A percentile compares a stretch with the other conserved stretches of the same genome.
These are phyloP conservation scores for Prionailurus bengalensis DNA, from an alignment of 2,113 vertebrate genomes.

Conservation along the genomic window DNA sequence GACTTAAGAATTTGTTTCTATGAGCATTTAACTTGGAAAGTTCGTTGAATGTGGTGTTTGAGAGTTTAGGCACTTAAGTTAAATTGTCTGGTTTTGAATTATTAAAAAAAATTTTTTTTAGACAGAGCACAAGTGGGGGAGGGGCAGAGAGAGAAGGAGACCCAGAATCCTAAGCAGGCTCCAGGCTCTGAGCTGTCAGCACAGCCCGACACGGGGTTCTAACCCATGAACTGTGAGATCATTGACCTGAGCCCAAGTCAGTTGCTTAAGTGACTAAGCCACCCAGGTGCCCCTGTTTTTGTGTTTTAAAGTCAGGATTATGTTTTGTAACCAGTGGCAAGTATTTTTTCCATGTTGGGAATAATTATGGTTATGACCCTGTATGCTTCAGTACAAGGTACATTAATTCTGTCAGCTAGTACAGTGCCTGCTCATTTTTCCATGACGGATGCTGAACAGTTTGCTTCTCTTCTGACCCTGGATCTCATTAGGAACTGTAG, in stretches of 20 bases:
- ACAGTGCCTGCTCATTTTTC: neutral
- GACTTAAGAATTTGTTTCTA: neutral
- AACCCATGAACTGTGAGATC: no score
- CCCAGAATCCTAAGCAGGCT: no score
- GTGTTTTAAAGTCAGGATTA: constrained; percentile 14
- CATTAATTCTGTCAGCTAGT: neutral
- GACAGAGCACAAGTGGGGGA: no score
- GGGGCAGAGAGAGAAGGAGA: no score
- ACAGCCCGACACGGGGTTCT: no score
- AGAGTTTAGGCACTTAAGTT: neutral
- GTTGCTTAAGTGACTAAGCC: no score
- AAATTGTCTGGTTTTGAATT: neutral
- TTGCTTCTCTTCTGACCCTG: neutral
- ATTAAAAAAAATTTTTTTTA: no score
- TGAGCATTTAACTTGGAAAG: neutral
- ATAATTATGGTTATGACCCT: neutral
- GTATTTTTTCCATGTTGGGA: neutral
- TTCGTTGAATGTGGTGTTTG: neutral
- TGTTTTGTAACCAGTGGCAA: neutral
- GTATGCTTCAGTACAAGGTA: neutral
- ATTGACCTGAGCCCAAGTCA: no score
- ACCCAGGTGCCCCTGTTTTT: neutral
- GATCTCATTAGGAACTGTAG: neutral
- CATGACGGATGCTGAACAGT: neutral
- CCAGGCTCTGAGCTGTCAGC: no score